Percentiles rank a stretch among this genome's conserved stretches.
These are phyloP conservation scores for Pyrgilauda ruficollis DNA, from an alignment of 2,113 vertebrate genomes.

Conservation along the genomic window DNA sequence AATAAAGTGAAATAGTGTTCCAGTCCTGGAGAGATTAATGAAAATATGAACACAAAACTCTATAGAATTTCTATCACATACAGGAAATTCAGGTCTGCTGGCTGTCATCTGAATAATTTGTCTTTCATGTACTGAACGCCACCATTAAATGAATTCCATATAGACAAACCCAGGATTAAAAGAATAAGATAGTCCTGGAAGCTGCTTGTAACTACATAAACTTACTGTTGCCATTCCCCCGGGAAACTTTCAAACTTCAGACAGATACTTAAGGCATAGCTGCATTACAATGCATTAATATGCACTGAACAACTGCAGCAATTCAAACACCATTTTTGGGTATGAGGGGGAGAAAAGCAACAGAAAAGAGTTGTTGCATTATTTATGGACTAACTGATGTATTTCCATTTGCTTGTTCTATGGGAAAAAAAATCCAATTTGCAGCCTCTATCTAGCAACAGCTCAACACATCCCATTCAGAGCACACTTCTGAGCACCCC, in stretches of 20 bases:
- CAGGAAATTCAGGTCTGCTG: background rate
- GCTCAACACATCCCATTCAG: background rate
- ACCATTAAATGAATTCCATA: background rate
- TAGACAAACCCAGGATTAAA: background rate
- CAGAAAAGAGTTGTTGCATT: background rate
- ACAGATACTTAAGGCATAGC: background rate
- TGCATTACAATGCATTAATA: background rate
- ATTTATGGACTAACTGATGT: background rate
- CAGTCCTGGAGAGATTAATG: background rate
- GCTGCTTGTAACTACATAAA: background rate
- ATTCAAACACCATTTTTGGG: background rate
- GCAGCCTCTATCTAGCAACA: background rate
- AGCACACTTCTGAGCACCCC: background rate
- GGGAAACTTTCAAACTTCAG: background rate
- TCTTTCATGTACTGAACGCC: rapidly evolving
- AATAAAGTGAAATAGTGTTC: background rate
- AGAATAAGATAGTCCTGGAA: background rate
- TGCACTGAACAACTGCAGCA: background rate
- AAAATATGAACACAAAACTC: background rate
- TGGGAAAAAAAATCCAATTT: background rate
- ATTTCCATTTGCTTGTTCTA: background rate
- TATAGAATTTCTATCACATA: background rate
- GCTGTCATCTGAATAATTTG: background rate
- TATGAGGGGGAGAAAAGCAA: background rate
- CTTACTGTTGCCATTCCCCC: background rate